Evolutionary conservation across 2,888 invertebrate species (phyloP), one percentile per base, ranked within the genome.

Genomic region (Drosophila algonquin): DNA sequence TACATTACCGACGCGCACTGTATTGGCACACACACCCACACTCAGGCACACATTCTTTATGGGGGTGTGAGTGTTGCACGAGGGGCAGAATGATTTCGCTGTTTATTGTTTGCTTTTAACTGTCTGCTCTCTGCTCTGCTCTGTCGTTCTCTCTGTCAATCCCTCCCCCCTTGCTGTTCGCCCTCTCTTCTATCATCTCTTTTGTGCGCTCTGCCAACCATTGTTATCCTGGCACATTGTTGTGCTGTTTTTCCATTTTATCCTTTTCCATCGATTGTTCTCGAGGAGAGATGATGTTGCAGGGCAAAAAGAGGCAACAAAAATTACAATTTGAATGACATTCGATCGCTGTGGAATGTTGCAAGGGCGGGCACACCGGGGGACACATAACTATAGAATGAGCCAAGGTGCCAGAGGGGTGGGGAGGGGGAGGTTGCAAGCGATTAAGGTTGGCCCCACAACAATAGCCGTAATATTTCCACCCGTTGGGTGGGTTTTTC

Each of bases 251-350:
- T 40, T 40, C 40, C 40, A 60, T 60, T 58, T 81, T 81, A 84
- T 74, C 72, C 77, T 73, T 75, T 76, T 51, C 59, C 73, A 80
- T 80, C 73, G 85, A 81, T 81, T 81, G 68, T 63, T 59, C 63
- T 45, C 46, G 40, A 40, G 40, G 40, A 44, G 55, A 35, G 69
- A 32, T n/a, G 55, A 14, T 27, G n/a, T 18, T 16, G 53, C 14
- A 24, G 10, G 35, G 9, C 5, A n/a, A 32, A 32, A 40, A n/a
- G 58, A 71, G 65, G 50, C 65, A 74, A 67, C 65, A 64, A 74
- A 79, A 81, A 79, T 75, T 75, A 75, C 69, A 79, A 72, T 76
- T 80, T 80, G 65, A 78, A 77, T 73, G 76, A 79, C 77, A 77
- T 76, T 80, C 73, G 76, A 80, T 75, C 72, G 79, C 48, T 44